phyloP scores from a whole-genome alignment of 2,113 vertebrate species.

The Nothocercus julius region DNA sequence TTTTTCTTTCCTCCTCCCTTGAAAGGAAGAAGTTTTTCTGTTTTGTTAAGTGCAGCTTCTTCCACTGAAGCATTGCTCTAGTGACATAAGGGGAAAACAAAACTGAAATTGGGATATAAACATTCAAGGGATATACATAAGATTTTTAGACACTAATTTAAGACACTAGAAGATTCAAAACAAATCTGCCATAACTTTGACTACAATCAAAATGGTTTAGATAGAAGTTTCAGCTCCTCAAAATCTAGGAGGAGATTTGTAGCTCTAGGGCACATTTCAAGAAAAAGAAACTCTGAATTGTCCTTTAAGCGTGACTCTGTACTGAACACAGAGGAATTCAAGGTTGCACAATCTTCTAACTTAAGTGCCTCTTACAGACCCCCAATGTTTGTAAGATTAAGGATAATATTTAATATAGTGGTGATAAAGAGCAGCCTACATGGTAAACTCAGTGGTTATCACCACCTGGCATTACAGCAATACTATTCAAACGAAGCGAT shows the following conservation, averaged over 20 bases:
- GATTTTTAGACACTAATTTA: not conserved
- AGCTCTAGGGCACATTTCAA: too few species aligned
- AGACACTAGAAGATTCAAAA: not conserved
- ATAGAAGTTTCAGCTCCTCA: not conserved
- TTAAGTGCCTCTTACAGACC: too few species aligned
- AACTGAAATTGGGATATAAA: not conserved
- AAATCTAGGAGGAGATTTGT: not conserved
- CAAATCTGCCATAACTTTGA: not conserved
- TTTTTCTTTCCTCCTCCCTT: not conserved
- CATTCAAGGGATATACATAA: not conserved
- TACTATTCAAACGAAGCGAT: not conserved
- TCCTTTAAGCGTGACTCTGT: not conserved
- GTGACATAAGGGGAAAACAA: not conserved
- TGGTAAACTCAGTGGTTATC: not conserved
- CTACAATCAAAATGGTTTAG: not conserved
- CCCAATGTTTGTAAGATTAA: not conserved
- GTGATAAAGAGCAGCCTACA: not conserved
- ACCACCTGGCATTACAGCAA: not conserved
- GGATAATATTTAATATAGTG: not conserved
- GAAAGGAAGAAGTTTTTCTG: not conserved
- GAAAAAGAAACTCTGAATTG: not conserved
- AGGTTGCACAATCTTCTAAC: not conserved
- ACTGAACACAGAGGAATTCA: not conserved
- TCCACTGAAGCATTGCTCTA: constrained; percentile 56
- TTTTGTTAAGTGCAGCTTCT: not conserved